Conservation (phyloP, 2,888 invertebrate genomes). For the Tortrix viridana region DNA sequence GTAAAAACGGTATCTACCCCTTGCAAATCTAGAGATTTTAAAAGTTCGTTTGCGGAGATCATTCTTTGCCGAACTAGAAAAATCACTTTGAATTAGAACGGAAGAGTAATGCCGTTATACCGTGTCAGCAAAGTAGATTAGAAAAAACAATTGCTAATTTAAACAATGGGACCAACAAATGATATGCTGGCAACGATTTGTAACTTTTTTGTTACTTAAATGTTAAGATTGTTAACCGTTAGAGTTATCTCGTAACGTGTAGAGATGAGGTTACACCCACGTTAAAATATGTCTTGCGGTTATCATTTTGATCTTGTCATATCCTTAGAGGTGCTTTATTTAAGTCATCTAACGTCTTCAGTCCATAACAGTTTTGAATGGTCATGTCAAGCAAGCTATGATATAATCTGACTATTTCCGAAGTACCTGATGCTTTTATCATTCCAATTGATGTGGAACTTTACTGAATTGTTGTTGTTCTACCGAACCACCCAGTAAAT, state of each 20-base stretch:
- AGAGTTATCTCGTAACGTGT: slow-evolving; percentile 18
- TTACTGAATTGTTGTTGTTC: background rate
- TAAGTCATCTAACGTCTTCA: too few relatives aligned
- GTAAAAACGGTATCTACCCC: too few relatives aligned
- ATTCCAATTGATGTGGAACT: too few relatives aligned
- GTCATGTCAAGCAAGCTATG: too few relatives aligned
- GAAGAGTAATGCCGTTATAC: slow-evolving; percentile 14
- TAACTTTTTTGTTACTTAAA: slow-evolving; percentile 35
- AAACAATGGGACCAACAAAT: slow-evolving; percentile 33
- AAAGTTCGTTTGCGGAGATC: too few relatives aligned
- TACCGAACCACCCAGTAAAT: slow-evolving; percentile 33
- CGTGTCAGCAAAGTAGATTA: slow-evolving; percentile 30
- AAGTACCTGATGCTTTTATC: background rate
- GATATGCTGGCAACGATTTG: slow-evolving; percentile 25
- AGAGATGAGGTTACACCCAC: slow-evolving; percentile 15
- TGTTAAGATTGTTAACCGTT: slow-evolving; percentile 29
- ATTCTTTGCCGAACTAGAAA: too few relatives aligned
- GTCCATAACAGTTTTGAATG: too few relatives aligned
- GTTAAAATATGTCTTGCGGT: slow-evolving; percentile 5
- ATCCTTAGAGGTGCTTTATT: too few relatives aligned
- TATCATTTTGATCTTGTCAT: background rate
- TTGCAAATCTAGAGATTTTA: too few relatives aligned
- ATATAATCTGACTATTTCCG: background rate
- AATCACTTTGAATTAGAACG: too few relatives aligned
- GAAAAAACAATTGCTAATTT: slow-evolving; percentile 33